phyloP scores from a whole-genome alignment of 2,797 vertebrate species.

The Xenentodon cancila region DNA sequence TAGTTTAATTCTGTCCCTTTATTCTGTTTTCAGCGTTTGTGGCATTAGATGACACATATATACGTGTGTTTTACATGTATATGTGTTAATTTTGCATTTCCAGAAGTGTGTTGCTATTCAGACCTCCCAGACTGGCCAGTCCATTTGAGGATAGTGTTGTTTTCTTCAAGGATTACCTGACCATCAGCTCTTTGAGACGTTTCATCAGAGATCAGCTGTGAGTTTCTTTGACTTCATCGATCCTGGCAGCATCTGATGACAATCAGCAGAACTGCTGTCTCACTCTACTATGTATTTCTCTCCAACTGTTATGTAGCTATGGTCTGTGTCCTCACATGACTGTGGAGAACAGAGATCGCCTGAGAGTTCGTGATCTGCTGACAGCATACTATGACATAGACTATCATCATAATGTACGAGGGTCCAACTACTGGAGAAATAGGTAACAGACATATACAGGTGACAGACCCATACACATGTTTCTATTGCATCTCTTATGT shows the following conservation, averaged over 20 bases:
- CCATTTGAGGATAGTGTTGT: constrained; percentile 77
- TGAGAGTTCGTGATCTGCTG: constrained; percentile 79
- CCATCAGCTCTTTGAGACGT: constrained; percentile 70
- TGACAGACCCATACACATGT: too few species aligned
- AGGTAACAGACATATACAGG: constrained; percentile 56
- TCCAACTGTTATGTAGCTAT: constrained; percentile 53
- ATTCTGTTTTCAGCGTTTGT: background rate
- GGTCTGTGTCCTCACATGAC: constrained; percentile 83
- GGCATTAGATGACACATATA: background rate
- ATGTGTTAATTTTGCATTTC: constrained; percentile 13
- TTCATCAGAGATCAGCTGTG: constrained; percentile 83
- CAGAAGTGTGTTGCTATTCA: constrained; percentile 77
- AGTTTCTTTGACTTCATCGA: background rate
- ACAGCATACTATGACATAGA: constrained; percentile 80
- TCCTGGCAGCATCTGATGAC: background rate
- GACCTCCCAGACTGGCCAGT: constrained; percentile 75
- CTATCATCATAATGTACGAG: constrained; percentile 73
- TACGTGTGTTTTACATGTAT: background rate
- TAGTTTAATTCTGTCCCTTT: background rate
- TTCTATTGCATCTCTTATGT: too few species aligned
- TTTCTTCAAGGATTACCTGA: constrained; percentile 63
- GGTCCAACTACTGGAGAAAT: constrained; percentile 86
- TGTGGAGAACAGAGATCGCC: constrained; percentile 74
- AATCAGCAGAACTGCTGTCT: background rate
- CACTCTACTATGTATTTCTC: background rate